Percentiles rank a stretch among this genome's conserved stretches.
Evolutionary conservation across 1,140 invertebrate genomes (phyloP).

Genomic region (Ceratina australensis): DNA sequence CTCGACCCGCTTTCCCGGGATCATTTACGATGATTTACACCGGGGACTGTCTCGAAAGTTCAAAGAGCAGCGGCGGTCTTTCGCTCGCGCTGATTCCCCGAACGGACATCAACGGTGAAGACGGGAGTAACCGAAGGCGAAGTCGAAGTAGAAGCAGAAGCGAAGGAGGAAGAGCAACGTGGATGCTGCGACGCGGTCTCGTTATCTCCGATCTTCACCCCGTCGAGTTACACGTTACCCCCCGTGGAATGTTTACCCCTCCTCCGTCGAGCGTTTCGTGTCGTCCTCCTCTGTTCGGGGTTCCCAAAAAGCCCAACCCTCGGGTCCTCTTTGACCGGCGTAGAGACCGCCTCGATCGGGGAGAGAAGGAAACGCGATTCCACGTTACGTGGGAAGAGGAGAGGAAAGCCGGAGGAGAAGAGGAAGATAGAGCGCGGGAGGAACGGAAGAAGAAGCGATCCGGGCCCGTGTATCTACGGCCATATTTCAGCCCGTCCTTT

Average conservation of each 20-base stretch:
- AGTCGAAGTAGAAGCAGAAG: not conserved
- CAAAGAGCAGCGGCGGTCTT: slow-evolving; percentile 29
- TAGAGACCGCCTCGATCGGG: slow-evolving; percentile 37
- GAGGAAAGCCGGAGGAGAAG: not conserved
- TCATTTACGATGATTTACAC: slow-evolving; percentile 46
- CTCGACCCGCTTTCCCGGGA: slow-evolving; percentile 30
- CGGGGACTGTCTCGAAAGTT: not conserved
- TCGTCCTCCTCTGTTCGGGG: slow-evolving; percentile 32
- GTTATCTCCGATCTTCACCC: slow-evolving; percentile 67
- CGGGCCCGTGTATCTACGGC: slow-evolving; percentile 68
- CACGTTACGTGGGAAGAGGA: not conserved
- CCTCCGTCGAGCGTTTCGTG: not conserved
- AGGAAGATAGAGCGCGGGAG: slow-evolving; percentile 30
- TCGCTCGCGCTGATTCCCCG: no score
- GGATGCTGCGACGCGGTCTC: slow-evolving; percentile 27
- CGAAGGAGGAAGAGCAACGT: slow-evolving; percentile 5
- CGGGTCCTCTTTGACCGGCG: slow-evolving; percentile 44
- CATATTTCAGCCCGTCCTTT: slow-evolving; percentile 71
- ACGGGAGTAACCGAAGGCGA: not conserved
- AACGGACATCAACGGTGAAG: not conserved
- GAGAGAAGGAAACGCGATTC: not conserved
- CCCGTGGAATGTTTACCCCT: slow-evolving; percentile 63
- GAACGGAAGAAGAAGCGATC: slow-evolving; percentile 31
- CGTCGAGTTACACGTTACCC: slow-evolving; percentile 59
- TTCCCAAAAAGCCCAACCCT: slow-evolving; percentile 57